Base-by-base conservation (phyloP, 1,140 invertebrate genomes). In the Heliconius congener region DNA sequence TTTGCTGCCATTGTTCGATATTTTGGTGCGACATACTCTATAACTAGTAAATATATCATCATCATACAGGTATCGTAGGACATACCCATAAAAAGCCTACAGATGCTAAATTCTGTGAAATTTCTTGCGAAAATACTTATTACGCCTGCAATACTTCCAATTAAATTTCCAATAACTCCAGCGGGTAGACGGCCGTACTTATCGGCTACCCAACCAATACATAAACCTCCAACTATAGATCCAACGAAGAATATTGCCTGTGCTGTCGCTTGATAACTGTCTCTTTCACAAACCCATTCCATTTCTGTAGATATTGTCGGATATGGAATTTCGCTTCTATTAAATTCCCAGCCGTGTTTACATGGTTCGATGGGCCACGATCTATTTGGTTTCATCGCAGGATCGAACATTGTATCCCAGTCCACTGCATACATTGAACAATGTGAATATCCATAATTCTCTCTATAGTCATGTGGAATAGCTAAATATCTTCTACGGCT, bases 51-150 rank as follows among this genome's bases (percentile, higher is more conserved):
- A 73, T 92, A 93, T 3, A 81, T 83, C 96, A 97, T 97, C 96
- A 97, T 97, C 78, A 97, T 97, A 90, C 97, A 97, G 82, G 97
- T 97, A 88, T 98, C 97, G 89, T 97, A 98, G 8, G 96, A 96
- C 85, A 97, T 96, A 2, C 96, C 96, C 73, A 96, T 96, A 57
- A 96, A 95, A 79, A 97, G 94, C 42, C 96, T 92, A 81, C 96
- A 95, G n/a, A 96, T 79, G 1, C 95, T 88, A 95, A 96, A 97
- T 34, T 95, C 94, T 71, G 91, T 82, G 81, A 96, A 96, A 84
- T 95, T 95, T 50, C 88, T 93, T 0, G 96, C 95, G 85, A 96
- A 96, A 8, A 96, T 95, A n/a, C 96, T 97, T 1, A 93, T 94
- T 16, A 96, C 90, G 4, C 96, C 96, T 81, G 96, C 96, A 37